Evolutionary conservation across 2,888 invertebrate genomes (phyloP).

Genomic region (Tenthredo scrophulariae): DNA sequence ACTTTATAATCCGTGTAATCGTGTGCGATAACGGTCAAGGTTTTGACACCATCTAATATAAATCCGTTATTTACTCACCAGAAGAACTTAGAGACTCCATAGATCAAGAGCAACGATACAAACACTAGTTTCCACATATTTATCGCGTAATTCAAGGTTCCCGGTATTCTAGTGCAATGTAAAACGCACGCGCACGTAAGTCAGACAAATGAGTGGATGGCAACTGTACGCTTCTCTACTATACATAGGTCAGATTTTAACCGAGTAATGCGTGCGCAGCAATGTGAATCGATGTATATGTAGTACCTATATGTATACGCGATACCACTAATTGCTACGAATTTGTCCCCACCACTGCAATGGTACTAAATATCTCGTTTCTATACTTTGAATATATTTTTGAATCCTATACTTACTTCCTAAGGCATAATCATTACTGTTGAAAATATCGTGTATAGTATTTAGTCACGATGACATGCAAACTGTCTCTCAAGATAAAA

Average conservation of each 20-base stretch:
- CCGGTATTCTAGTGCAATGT: neutral
- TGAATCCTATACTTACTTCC: neutral
- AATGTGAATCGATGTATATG: neutral
- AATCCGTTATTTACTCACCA: slow-evolving; percentile 54
- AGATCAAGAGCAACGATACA: slow-evolving; percentile 57
- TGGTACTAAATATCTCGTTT: neutral
- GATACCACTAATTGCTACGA: neutral
- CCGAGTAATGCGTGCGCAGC: neutral
- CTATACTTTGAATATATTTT: neutral
- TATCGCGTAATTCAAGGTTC: neutral
- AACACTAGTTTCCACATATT: slow-evolving; percentile 64
- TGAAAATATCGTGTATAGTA: neutral
- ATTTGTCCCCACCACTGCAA: neutral
- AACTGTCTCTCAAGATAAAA: neutral
- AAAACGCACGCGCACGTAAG: neutral
- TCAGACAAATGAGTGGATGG: neutral
- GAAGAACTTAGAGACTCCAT: slow-evolving; percentile 52
- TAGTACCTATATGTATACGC: neutral
- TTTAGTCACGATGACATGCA: neutral
- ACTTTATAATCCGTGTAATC: neutral
- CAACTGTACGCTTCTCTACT: neutral
- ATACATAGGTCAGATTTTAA: neutral
- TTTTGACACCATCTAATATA: neutral
- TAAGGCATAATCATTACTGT: neutral
- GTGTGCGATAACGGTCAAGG: neutral